Conservation (phyloP, 1,140 invertebrate species). For the Temnothorax nylanderi region DNA sequence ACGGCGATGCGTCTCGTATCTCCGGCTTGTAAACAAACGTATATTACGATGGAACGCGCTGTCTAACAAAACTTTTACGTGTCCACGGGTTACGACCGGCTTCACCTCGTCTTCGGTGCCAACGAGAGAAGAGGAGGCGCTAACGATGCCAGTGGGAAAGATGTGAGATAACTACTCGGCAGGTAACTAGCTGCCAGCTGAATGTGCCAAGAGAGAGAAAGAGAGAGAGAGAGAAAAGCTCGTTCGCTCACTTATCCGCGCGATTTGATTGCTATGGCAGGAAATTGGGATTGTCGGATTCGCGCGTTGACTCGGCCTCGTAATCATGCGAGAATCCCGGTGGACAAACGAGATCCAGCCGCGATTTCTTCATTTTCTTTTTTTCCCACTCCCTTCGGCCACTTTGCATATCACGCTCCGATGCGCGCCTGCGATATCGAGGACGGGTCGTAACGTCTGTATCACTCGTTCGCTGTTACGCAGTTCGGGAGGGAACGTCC, state of each 20-base stretch:
- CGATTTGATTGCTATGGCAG: slow-evolving; percentile 49
- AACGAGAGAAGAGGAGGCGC: slow-evolving; percentile 61
- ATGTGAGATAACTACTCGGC: slow-evolving; percentile 69
- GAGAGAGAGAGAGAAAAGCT: neutral
- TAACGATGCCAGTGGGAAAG: slow-evolving; percentile 73
- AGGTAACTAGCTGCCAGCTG: slow-evolving; percentile 61
- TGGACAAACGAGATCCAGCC: slow-evolving; percentile 35
- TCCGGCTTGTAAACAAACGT: slow-evolving; percentile 59
- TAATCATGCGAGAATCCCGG: slow-evolving; percentile 37
- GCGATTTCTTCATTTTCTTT: slow-evolving; percentile 59
- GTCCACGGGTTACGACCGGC: slow-evolving; percentile 65
- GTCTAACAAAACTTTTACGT: slow-evolving; percentile 57
- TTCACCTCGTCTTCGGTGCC: slow-evolving; percentile 58
- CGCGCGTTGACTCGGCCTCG: slow-evolving; percentile 49
- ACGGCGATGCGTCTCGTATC: slow-evolving; percentile 36
- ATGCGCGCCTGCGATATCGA: slow-evolving; percentile 25
- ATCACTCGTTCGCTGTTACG: slow-evolving; percentile 11
- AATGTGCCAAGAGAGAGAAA: neutral
- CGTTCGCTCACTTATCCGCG: neutral
- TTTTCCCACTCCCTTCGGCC: slow-evolving; percentile 60
- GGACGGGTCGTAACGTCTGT: slow-evolving; percentile 30
- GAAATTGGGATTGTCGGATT: slow-evolving; percentile 57
- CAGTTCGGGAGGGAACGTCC: neutral
- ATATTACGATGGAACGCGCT: slow-evolving; percentile 41
- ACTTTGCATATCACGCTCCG: slow-evolving; percentile 51